Evolutionary conservation across 2,113 vertebrate genomes (phyloP), one percentile per base, ranked within the genome.

Genomic region (Hoplias malabaricus): DNA sequence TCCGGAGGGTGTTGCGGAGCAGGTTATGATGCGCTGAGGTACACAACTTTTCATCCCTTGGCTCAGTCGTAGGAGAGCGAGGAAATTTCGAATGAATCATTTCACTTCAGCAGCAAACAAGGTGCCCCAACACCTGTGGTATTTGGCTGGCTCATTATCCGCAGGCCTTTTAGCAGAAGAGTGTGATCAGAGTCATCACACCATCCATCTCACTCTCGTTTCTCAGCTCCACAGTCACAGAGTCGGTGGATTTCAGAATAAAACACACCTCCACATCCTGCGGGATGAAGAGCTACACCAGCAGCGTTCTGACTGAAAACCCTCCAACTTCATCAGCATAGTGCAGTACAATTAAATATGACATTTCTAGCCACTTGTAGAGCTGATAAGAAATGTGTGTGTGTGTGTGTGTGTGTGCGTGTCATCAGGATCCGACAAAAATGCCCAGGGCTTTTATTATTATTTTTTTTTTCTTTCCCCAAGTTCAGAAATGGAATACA

Each of bases 131-230:
- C 57, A 63, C 7, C n/a, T 25, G 12, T 50, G 57, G 19, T 50
- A 16, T 48, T 11, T 48, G 13, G 38, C 40, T 42, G 63, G 34
- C n/a, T 27, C 31, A 74, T 74, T 36, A 63, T 61, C 38, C 46
- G 21, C 57, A 74, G 42, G 13, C 29, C 13, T 7, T 25, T 74
- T 48, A 36, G 31, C 6, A 33, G 57, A 61, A 29, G 4, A 8
- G 57, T 61, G n/a, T 25, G 63, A 74, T 61, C 29, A 16, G 46
- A 46, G 63, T 63, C 72, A 34, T 50, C 57, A 74, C 42, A 34
- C 8, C 29, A 63, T 74, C 42, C 42, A 50, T 50, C 72, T 63
- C 48, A 19, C 13, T 34, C 69, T 38, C 3, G 1, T 74, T 63
- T 63, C 36, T 40, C 27, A 48, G n/a, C 42, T 34, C 31, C n/a